Conservation (phyloP, 2,888 invertebrate species). For the Rhimphoctona megacephalus region DNA sequence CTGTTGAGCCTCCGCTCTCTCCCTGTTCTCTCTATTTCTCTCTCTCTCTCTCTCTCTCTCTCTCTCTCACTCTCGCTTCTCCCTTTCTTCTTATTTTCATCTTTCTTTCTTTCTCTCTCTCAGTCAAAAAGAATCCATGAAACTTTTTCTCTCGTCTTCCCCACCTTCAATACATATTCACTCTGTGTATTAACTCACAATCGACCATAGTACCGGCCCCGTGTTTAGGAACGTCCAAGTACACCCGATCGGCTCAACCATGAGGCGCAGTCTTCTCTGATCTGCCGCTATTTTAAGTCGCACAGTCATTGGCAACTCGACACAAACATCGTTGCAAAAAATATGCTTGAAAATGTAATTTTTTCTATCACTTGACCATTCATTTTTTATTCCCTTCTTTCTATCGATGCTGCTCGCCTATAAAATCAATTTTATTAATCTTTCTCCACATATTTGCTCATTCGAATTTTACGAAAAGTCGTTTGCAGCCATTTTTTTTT, state of each 20-base stretch:
- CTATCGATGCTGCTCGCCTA: neutral
- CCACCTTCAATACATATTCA: constrained; percentile 3
- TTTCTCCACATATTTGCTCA: neutral
- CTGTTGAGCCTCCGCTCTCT: constrained; percentile 49
- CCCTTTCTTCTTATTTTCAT: constrained; percentile 35
- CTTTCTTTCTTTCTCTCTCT: constrained; percentile 34
- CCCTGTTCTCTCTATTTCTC: neutral
- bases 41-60: constrained; percentile 17
- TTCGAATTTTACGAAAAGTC: neutral
- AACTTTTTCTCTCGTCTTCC: constrained; percentile 13
- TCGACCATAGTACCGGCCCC: constrained; percentile 17
- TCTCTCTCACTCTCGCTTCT: constrained; percentile 16
- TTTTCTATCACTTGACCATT: neutral
- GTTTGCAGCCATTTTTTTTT: neutral
- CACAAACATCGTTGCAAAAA: neutral
- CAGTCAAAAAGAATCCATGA: constrained; percentile 2
- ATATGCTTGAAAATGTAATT: neutral
- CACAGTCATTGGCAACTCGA: constrained; percentile 6
- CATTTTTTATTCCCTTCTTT: neutral
- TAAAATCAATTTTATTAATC: neutral
- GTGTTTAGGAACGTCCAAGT: neutral
- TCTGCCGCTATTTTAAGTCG: neutral
- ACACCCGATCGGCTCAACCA: constrained; percentile 12
- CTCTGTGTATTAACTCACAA: constrained; percentile 35
- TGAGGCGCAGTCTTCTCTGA: constrained; percentile 8